Percentiles rank a stretch among this genome's conserved stretches.
Conservation (phyloP, 2,797 vertebrate genomes). For the Myotis vivesi region DNA sequence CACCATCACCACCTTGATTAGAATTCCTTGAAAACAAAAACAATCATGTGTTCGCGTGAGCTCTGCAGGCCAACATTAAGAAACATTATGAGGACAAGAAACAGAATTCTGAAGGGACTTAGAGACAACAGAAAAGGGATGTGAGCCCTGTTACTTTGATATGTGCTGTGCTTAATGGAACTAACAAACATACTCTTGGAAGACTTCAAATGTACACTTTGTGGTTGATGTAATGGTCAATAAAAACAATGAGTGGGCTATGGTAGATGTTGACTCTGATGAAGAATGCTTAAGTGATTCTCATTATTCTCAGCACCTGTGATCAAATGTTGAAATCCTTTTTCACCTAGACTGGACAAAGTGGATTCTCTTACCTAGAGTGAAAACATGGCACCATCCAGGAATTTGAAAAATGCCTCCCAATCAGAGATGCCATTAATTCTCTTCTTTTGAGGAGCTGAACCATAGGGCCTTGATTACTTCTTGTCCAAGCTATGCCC, state of each 20-base stretch:
- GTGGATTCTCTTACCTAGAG: background rate
- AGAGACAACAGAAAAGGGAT: background rate
- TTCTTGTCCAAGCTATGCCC: background rate
- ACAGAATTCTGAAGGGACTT: constrained; percentile 21
- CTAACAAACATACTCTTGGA: background rate
- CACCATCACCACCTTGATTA: background rate
- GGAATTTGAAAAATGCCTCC: background rate
- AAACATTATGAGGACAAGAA: background rate
- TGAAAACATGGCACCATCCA: background rate
- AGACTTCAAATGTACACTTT: background rate
- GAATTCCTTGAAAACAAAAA: background rate
- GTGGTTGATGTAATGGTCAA: background rate
- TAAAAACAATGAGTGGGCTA: background rate
- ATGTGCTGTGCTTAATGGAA: background rate
- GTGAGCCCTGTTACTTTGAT: background rate
- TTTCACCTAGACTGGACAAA: background rate
- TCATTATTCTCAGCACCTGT: background rate
- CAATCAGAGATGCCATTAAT: background rate
- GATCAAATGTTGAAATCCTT: background rate
- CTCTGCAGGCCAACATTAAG: background rate
- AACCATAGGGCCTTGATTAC: background rate
- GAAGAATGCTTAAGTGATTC: background rate
- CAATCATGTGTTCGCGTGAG: background rate
- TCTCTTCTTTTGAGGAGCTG: background rate
- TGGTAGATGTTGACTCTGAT: background rate